These are phyloP conservation scores for Sebastes goodei DNA, from an alignment of 2,797 vertebrate species.

Conservation along the genomic window DNA sequence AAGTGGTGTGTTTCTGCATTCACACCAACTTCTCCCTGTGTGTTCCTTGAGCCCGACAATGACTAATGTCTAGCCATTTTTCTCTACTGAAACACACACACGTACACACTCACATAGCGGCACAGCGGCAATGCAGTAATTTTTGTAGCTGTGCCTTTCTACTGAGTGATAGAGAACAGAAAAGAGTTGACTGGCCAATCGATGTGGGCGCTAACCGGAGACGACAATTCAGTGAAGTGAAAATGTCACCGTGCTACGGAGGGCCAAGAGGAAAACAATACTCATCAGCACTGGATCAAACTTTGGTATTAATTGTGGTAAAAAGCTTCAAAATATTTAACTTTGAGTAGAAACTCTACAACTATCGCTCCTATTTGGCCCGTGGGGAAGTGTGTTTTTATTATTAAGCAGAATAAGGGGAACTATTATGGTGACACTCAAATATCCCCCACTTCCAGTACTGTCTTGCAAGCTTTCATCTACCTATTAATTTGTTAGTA, in stretches of 20 bases:
- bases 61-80: conserved; percentile 35
- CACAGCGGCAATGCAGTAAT: conserved; percentile 15
- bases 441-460: no score
- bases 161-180: conserved; percentile 56
- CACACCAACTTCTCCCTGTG: conserved; percentile 15
- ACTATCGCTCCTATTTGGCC: not conserved
- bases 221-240: conserved; percentile 35
- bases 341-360: not conserved
- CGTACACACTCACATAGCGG: not conserved
- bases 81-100: conserved; percentile 12
- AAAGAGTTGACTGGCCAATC: conserved; percentile 48
- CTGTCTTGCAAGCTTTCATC: no score
- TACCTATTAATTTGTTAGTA: no score
- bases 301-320: conserved; percentile 5
- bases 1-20: not conserved
- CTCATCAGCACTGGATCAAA: conserved; percentile 24
- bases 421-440: no score
- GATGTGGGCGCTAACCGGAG: conserved; percentile 33
- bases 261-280: conserved; percentile 18
- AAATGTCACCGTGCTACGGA: conserved; percentile 34
- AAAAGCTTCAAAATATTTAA: not conserved
- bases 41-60: conserved; percentile 15
- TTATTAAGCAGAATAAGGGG: no score
- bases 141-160: conserved; percentile 37
- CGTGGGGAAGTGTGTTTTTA: no score